Base-by-base conservation (phyloP, 2,113 vertebrate genomes). In the Nycticryphes semicollaris region DNA sequence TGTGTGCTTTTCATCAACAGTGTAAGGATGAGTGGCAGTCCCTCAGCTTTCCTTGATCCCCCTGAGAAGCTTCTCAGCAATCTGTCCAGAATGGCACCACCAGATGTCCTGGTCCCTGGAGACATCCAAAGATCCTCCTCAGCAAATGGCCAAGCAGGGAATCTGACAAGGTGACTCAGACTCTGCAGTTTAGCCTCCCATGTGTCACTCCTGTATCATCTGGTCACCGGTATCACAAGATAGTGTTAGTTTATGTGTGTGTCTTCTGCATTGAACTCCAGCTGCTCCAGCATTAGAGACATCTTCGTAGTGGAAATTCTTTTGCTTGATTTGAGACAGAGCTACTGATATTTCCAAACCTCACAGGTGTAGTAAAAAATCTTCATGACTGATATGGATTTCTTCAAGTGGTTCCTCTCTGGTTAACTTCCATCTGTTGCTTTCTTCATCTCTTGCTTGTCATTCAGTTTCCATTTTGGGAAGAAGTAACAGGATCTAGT, bases 211-310 rank as follows among this genome's bases (percentile, higher is more conserved):
- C 27, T 64, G 14, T 14, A 20, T 54, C 4, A 0, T 41, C 43
- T 78, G 28, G 31, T 35, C 50, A 35, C 12, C 25, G 12, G 12
- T 57, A 21, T 33, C n/a, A 30, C n/a, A 53, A 67, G 33, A 16
- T 7, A 7, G 2, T 33, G 5, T 7, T 9, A 39, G 2, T 22
- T 31, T 20, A 2, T 41, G 7, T 8, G 3, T 53, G 19, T 33
- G 5, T 47, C 27, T 17, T 10, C 20, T 48, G 6, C 28, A 24
- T 1, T 50, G 17, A 57, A 30, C 14, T 88, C n/a, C 23, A 51
- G 19, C 35, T 62, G 24, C 21, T 66, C 15, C 50, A 33, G 4
- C 12, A 15, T 24, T 28, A 17, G 21, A 14, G 17, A 25, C 17
- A 53, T 73, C 14, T 7, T 9, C 39, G 74, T 45, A 18, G 13